phyloP scores from a whole-genome alignment of 2,888 invertebrate genomes.

The Mesopsocus fuscifrons region DNA sequence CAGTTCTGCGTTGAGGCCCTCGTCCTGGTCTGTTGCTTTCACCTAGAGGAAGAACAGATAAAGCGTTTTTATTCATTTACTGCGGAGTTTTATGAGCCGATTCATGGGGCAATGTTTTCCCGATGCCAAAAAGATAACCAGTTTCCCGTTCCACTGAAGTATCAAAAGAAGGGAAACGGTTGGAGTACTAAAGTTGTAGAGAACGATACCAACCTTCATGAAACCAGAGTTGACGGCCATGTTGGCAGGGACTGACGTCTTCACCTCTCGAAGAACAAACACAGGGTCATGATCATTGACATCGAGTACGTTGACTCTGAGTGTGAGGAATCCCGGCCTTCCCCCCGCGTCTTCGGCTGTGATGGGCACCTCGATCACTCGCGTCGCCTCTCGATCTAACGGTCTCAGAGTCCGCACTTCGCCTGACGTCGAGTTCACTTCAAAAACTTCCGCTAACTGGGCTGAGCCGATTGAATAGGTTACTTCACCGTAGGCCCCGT shows the following conservation, averaged over 20 bases:
- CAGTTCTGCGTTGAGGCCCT: constrained; percentile 47
- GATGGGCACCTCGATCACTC: constrained; percentile 54
- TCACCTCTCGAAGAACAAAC: constrained; percentile 58
- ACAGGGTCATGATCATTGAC: constrained; percentile 66
- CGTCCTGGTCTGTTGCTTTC: constrained; percentile 61
- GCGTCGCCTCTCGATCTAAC: constrained; percentile 53
- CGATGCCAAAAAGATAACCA: no score
- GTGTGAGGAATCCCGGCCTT: constrained; percentile 48
- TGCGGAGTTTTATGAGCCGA: no score
- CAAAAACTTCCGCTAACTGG: constrained; percentile 47
- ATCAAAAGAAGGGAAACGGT: no score
- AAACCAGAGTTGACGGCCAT: constrained; percentile 35
- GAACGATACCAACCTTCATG: constrained; percentile 37
- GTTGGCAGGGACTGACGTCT: constrained; percentile 46
- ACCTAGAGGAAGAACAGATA: constrained; percentile 15
- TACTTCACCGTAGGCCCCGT: constrained; percentile 30
- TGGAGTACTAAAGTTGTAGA: no score
- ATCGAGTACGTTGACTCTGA: constrained; percentile 65
- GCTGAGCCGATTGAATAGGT: constrained; percentile 63
- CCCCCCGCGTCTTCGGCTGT: constrained; percentile 70
- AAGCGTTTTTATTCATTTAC: no score
- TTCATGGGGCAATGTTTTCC: no score
- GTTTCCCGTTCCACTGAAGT: no score
- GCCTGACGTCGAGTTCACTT: constrained; percentile 41
- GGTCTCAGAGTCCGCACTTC: constrained; percentile 17